These are phyloP conservation scores for Microcebus tavaratra DNA, from an alignment of 2,113 vertebrate genomes.

Conservation along the genomic window DNA sequence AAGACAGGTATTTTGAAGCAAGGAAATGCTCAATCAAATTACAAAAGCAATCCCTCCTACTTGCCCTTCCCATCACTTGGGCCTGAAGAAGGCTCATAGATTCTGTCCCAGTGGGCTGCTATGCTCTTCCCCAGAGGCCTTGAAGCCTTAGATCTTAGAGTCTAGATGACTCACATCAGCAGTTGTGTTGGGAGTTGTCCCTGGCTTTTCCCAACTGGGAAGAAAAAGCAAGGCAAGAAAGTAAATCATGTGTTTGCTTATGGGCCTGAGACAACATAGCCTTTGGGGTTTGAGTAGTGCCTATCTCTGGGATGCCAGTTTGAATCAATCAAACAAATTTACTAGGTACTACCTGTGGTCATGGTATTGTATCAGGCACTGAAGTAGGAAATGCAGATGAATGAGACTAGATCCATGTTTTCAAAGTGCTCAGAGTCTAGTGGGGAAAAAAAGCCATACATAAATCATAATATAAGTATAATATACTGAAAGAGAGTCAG, in stretches of 20 bases:
- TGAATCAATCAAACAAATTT: slow-evolving; percentile 24
- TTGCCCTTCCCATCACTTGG: background rate
- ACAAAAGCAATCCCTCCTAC: background rate
- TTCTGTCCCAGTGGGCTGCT: slow-evolving; percentile 25
- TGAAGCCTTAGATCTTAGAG: slow-evolving; percentile 28
- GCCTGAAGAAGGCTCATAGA: background rate
- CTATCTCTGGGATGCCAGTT: background rate
- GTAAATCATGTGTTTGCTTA: background rate
- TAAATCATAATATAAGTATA: background rate
- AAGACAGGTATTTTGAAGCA: slow-evolving; percentile 28
- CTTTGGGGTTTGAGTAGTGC: slow-evolving; percentile 9
- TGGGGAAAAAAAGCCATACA: background rate
- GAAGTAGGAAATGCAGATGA: slow-evolving; percentile 12
- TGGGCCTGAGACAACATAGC: background rate
- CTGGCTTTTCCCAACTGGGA: background rate
- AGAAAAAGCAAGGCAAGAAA: background rate
- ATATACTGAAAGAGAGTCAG: background rate
- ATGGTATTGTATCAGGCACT: background rate
- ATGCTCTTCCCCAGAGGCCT: background rate
- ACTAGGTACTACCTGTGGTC: background rate
- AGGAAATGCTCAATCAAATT: slow-evolving; percentile 55
- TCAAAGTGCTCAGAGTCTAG: slow-evolving; percentile 2
- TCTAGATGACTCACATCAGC: background rate
- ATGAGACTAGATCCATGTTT: background rate
- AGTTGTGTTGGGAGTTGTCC: background rate